These are phyloP conservation scores for Drosophila percnosoma DNA, from an alignment of 2,888 invertebrate species.

Conservation along the genomic window DNA sequence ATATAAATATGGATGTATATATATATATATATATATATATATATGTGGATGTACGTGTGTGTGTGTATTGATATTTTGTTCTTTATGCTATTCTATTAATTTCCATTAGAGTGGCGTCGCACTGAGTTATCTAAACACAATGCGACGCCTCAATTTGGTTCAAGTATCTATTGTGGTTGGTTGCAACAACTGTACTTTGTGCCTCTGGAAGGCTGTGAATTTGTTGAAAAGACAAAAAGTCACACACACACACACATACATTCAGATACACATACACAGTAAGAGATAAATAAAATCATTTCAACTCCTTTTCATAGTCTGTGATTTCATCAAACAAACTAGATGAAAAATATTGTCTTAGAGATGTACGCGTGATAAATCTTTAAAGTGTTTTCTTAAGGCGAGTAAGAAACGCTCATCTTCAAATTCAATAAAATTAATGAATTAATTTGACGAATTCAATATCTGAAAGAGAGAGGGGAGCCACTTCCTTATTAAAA, in stretches of 20 bases:
- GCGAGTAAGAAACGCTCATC: not conserved
- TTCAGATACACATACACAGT: slow-evolving; percentile 22
- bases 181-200: slow-evolving; percentile 63
- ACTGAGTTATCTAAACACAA: slow-evolving; percentile 60
- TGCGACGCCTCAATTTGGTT: slow-evolving; percentile 72
- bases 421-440: not conserved
- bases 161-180: slow-evolving; percentile 69
- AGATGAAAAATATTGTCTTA: slow-evolving; percentile 32
- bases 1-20: slow-evolving; percentile 16
- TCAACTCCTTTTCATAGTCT: slow-evolving; percentile 75
- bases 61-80: slow-evolving; percentile 16
- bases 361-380: slow-evolving; percentile 37
- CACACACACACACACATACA: slow-evolving; percentile 24
- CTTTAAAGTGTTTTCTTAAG: not conserved
- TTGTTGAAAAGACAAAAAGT: slow-evolving; percentile 62
- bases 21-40: not conserved
- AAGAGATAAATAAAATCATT: slow-evolving; percentile 60
- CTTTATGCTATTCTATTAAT: slow-evolving; percentile 69
- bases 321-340: slow-evolving; percentile 75
- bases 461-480: not conserved
- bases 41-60: not conserved
- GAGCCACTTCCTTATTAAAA: not conserved
- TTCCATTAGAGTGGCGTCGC: slow-evolving; percentile 70
- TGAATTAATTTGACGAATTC: not conserved
- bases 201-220: slow-evolving; percentile 33